phyloP scores from a whole-genome alignment of 1,140 invertebrate genomes.

The Aleiodes sp. region DNA sequence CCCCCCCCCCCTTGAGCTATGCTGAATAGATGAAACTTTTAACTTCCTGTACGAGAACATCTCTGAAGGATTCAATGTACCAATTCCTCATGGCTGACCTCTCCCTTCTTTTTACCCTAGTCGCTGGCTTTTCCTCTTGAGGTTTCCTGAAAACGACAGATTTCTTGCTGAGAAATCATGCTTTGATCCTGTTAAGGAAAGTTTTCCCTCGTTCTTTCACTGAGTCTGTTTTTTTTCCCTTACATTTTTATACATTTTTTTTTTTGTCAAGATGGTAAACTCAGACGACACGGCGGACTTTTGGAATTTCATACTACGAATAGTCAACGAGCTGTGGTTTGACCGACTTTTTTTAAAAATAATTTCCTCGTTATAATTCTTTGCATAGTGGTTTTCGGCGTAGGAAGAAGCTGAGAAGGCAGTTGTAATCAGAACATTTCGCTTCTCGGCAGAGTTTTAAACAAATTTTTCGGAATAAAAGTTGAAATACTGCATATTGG shows the following conservation, averaged over 20 bases:
- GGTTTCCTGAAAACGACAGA: conserved; percentile 1
- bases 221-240: background rate
- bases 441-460: background rate
- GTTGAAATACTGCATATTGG: background rate
- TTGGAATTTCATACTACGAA: background rate
- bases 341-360: conserved; percentile 10
- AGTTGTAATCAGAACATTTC: conserved; percentile 13
- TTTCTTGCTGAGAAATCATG: conserved; percentile 9
- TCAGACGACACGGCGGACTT: conserved; percentile 1
- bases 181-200: conserved; percentile 3
- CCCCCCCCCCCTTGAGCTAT: background rate
- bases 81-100: background rate
- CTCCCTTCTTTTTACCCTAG: background rate
- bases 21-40: conserved; percentile 12
- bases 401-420: background rate
- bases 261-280: background rate
- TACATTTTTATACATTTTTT: background rate
- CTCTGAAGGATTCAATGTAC: background rate
- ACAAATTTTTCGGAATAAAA: background rate
- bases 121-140: background rate
- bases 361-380: conserved; percentile 3
- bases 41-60: background rate
- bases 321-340: conserved; percentile 10
- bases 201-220: background rate
- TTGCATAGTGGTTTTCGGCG: background rate